Base-by-base conservation (phyloP, 1,140 invertebrate species). In the Penaeus chinensis region DNA sequence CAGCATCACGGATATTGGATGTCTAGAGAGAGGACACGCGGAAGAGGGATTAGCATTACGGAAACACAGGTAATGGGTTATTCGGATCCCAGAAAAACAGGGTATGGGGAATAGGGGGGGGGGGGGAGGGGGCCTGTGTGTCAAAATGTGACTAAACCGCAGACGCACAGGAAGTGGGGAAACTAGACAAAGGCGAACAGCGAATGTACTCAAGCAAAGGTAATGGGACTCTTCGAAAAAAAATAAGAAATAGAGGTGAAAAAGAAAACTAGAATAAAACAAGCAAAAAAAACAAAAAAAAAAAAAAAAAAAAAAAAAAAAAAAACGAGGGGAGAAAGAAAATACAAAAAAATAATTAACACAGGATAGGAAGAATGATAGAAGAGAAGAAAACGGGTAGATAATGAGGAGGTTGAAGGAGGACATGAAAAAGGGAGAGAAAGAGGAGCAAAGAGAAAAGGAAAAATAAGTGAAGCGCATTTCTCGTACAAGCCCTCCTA, bases 11-110 rank as follows among this genome's bases (percentile, higher is more conserved):
- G 54, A 54, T 54, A 54, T 54, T 54, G 54, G 54, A 54, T 54
- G 54, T 54, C 20, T 37, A 77, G 74, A 77, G 74, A 77, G 74
- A 77, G 74, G 54, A 42, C 24, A 77, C 24, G 27, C 19, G 42
- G 42, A 77, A 42, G 42, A 20, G 76, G 76, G 76, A 54, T 54
- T 54, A 54, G 54, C 54, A 54, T 54, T 54, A 54, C 54, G 54
- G 54, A 54, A 54, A 54, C 54, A 54, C 54, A 54, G 54, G 54
- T 54, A 54, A 54, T 54, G 54, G 54, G 54, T 54, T 54, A 54
- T 54, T 54, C 16, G 54, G 54, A 54, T 54, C 10, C 16, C 54
- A 54, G 16, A 54, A 13, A 13, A 4, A 54, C 54, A 54, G 54
- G 54, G 54, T 11, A 37, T 10, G 76, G 24, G 32, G 27, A 77